Evolutionary conservation across 2,113 vertebrate genomes (phyloP), one percentile per base, ranked within the genome.

Genomic region (Hippocampus zosterae): DNA sequence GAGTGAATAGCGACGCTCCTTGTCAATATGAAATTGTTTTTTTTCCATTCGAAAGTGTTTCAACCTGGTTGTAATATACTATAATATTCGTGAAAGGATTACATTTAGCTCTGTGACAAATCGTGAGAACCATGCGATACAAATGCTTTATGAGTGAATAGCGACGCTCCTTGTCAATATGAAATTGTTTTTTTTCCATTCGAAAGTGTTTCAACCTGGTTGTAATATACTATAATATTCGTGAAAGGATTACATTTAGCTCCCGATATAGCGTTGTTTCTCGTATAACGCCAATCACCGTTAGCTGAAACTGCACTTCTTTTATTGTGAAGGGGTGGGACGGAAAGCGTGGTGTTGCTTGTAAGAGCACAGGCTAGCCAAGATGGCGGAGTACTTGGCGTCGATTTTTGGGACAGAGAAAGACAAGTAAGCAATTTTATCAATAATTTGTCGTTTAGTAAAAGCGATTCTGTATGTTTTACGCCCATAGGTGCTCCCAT

Each of bases 371-470:
- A 60, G 68, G 59, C 77, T 56, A 73, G 75, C 76, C 84, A 94
- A 95, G 92, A 97, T 96, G 96, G 96, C 96, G 88, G 96, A 97
- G 85, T 96, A 97, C 74, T 86, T 97, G 91, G 96, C 95, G 72
- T 97, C 96, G 93, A 97, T 97, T 90, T 97, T 97, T 92, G 95
- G 95, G 69, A 97, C 96, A 83, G 96, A 97, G 76, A 97, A 97
- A 89, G 96, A 97, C 92, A 97, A 97, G 95, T 97, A 89, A 94
- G 95, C 94, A 68, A 0, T 65, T 29, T 19, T 29, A 4, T 52
- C 0, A 8, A 3, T 63, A 7, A 1, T 23, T 12, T 10, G 8
- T 40, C 3, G 12, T 64, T 11, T 57, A 21, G 1, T 42, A 0
- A 16, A 4, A 9, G 0, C 5, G 10, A 19, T 5, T 16, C 0